phyloP scores from a whole-genome alignment of 2,797 vertebrate genomes.

The Manis pentadactyla region DNA sequence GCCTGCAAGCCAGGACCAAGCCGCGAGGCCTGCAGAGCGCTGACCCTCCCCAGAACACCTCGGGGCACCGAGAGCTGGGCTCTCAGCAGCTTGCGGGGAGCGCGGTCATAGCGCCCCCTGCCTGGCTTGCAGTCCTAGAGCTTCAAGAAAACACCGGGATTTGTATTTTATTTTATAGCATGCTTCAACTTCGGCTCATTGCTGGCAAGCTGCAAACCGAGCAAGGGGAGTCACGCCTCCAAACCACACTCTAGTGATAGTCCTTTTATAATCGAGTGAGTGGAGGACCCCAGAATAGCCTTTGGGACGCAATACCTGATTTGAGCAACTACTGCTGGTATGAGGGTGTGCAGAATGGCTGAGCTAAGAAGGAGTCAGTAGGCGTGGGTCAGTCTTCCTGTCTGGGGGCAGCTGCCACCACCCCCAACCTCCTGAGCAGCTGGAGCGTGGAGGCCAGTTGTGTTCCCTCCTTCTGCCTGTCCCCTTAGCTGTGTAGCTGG shows the following conservation, averaged over 20 bases:
- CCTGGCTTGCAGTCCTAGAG: not conserved
- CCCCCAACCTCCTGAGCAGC: not conserved
- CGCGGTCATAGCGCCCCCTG: not conserved
- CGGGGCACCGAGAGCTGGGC: not conserved
- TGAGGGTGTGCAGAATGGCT: not conserved
- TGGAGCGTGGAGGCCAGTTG: not conserved
- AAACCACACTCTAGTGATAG: not conserved
- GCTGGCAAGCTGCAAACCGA: not conserved
- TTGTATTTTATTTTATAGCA: not conserved
- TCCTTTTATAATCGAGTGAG: not conserved
- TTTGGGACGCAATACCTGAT: not conserved
- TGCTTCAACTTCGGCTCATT: not conserved
- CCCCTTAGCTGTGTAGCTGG: not conserved
- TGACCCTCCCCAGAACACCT: accelerated
- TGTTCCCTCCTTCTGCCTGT: not conserved
- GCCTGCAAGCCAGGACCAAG: not conserved
- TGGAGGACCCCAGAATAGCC: too few species aligned
- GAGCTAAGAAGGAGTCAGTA: not conserved
- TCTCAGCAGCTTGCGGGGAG: not conserved
- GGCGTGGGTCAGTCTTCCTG: not conserved
- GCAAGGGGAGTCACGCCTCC: not conserved
- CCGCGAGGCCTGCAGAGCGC: not conserved
- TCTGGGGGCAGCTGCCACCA: not conserved
- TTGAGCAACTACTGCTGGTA: not conserved
- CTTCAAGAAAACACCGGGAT: not conserved